Base-by-base conservation (phyloP, 2,797 vertebrate species). In the Columba guinea region DNA sequence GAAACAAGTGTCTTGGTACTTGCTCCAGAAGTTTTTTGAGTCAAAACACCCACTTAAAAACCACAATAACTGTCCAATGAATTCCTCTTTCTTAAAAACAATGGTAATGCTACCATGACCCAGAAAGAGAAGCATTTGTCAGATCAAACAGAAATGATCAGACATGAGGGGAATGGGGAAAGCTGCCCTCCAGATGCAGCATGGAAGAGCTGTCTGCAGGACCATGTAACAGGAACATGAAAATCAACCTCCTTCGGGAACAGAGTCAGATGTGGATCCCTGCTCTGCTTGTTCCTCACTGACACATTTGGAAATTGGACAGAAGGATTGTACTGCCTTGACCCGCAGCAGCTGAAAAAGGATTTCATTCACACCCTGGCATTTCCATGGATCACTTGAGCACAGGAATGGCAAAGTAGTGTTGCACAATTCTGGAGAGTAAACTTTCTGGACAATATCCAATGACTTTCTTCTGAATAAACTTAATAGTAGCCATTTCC, bases 331-430 rank as follows among this genome's bases (percentile, higher is more conserved):
- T 73, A 48, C 55, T 94, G 62, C 73, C 34, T 87, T 2, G 2
- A 67, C 48, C 51, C 7, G 3, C 65, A 90, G 80, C 53, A 90
- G 55, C 59, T 74, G 93, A 91, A 84, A 76, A 81, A 52, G 55
- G 32, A 79, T 94, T 96, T 95, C 67, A 82, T 94, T 94, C 83
- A 84, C 68, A 88, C 52, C 35, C 52, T 89, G 74, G 21, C n/a
- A 74, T 95, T 94, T 84, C 85, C 74, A 87, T 89, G 85, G 86
- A 34, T 87, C 13, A 0, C 52, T 82, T 89, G 59, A 84, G 37
- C 67, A 67, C 52, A 86, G 83, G 87, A 94, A 90, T 87, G 63
- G 56, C 32, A 56, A 79, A 88, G 35, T 9, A 22, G 30, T 64
- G 44, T 53, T 79, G 44, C 22, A 1, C 34, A 87, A 64, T 32